Evolutionary conservation across 2,888 invertebrate genomes (phyloP), one percentile per base, ranked within the genome.

Genomic region (Brachyptera risi): DNA sequence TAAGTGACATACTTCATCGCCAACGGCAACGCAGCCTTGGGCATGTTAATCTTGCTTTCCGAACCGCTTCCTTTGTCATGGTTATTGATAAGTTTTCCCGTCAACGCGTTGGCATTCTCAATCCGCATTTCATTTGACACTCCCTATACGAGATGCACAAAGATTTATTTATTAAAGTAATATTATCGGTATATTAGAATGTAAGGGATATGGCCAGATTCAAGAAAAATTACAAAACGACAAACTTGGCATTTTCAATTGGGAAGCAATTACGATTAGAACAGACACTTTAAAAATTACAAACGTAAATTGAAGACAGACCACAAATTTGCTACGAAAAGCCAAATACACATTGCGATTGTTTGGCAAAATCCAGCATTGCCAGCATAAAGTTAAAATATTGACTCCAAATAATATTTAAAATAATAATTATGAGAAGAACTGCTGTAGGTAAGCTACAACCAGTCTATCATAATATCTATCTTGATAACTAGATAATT

Each of bases 111-210:
- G 47, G 62, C 62, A 59, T 62, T 37, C 49, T 56, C 56, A 56
- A 62, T 59, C 49, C 59, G 62, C n/a, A 56, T 50, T 56, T 62
- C 62, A 37, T 62, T 62, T 26, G 62, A 62, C 27, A 62, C 49
- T 56, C 57, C 62, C 62, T 62, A 59, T 26, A 47, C 59, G 50
- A 59, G 59, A 62, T 49, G 56, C 49, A 59, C 44, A 59, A 38
- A 57, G 58, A 40, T 37, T 57, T 31, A 11, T 31, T 31, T 7
- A 31, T 11, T 7, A 31, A 31, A 7, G 7, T 7, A 31, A 31
- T 7, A 11, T 7, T 31, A 31, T 31, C 7, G 11, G 7, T 5
- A 31, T 5, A 31, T 7, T 31, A 31, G 5, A 7, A 7, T 31
- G 31, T 31, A 5, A 31, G 13, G 47, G 47, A 47, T 47, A 42